Percentiles rank a stretch among this genome's conserved stretches.
Evolutionary conservation across 2,113 vertebrate genomes (phyloP).

Genomic region (Nycticebus coucang): DNA sequence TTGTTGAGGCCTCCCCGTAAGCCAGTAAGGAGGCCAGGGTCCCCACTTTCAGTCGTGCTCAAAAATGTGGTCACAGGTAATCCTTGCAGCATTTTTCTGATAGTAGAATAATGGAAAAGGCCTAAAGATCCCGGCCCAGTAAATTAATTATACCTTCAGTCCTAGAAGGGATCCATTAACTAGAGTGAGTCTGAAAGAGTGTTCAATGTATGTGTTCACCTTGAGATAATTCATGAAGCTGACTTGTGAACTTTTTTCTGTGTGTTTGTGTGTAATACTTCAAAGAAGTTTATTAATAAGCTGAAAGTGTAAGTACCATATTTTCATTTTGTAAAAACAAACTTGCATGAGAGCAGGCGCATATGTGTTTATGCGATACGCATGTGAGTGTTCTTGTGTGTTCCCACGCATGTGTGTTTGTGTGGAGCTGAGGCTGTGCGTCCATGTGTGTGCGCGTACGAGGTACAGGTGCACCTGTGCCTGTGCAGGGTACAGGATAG

Average conservation of each 20-base stretch:
- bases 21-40: neutral
- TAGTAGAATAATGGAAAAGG: neutral
- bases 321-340: neutral
- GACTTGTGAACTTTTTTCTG: neutral
- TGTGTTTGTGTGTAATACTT: neutral
- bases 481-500: rapidly evolving
- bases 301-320: neutral
- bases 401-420: neutral
- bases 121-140: neutral
- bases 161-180: neutral
- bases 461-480: neutral
- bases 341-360: no score
- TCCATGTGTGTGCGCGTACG: no score
- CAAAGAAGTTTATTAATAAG: neutral
- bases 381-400: neutral
- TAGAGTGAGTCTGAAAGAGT: neutral
- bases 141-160: neutral
- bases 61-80: neutral
- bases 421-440: neutral
- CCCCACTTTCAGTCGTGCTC: neutral
- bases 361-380: neutral
- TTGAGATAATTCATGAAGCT: neutral
- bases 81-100: neutral
- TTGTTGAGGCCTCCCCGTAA: neutral
- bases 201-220: neutral